phyloP scores from a whole-genome alignment of 1,140 invertebrate genomes.

The Papilio glaucus region DNA sequence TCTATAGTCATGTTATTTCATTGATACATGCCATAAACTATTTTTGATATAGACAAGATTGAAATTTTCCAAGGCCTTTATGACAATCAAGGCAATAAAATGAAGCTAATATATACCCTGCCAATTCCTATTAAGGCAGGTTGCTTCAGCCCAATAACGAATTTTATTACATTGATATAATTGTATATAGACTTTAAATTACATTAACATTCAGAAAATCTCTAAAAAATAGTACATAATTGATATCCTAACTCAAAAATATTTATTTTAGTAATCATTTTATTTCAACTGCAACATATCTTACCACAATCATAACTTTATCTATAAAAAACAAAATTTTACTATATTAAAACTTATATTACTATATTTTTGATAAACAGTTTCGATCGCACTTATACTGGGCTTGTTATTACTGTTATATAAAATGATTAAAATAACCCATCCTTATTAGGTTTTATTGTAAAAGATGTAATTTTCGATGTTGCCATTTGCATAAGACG shows the following conservation, averaged over 20 bases:
- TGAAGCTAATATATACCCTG: neutral
- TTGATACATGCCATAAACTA: neutral
- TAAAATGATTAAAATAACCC: slow-evolving; percentile 6
- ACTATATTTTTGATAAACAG: slow-evolving; percentile 9
- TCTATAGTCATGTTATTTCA: neutral
- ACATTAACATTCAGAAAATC: neutral
- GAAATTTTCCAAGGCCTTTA: no score
- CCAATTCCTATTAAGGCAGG: slow-evolving; percentile 7
- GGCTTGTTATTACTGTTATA: neutral
- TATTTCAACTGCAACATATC: slow-evolving; percentile 13
- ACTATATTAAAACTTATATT: slow-evolving; percentile 19
- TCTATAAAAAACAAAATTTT: slow-evolving; percentile 1
- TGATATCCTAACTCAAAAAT: neutral
- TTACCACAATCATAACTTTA: slow-evolving; percentile 13
- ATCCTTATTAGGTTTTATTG: neutral
- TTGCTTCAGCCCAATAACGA: neutral
- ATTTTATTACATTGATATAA: neutral
- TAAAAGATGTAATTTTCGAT: neutral
- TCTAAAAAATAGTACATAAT: neutral
- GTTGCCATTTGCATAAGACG: neutral
- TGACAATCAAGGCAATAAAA: no score
- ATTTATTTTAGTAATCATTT: neutral
- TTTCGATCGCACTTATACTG: slow-evolving; percentile 12
- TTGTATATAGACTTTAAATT: neutral
- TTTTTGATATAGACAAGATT: no score